Conservation (phyloP, 2,797 vertebrate genomes). For the Aldrovandia affinis region DNA sequence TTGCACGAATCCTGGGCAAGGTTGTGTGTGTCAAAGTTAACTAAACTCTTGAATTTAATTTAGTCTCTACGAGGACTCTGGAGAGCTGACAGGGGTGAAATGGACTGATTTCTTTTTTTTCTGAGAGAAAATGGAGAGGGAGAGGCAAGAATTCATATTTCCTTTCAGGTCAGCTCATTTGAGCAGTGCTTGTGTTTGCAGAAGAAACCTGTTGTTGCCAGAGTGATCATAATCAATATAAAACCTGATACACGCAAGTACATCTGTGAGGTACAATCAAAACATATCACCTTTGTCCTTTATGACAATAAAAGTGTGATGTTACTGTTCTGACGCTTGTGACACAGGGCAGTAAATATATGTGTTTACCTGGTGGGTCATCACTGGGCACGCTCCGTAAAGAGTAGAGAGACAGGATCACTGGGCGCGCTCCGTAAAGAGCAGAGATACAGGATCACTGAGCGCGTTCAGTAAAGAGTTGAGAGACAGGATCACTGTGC, state of each 20-base stretch:
- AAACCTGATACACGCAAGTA: not conserved
- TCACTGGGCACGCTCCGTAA: too few relatives aligned
- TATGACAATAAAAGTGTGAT: too few relatives aligned
- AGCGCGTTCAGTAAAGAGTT: too few relatives aligned
- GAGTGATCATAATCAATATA: not conserved
- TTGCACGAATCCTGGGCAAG: conserved; percentile 19
- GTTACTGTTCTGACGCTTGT: too few relatives aligned
- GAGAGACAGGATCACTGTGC: too few relatives aligned
- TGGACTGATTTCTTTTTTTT: too few relatives aligned
- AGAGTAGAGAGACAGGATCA: too few relatives aligned
- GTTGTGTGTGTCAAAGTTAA: conserved; percentile 42
- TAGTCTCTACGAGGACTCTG: not conserved
- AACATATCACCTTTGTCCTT: too few relatives aligned
- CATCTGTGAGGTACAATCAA: not conserved
- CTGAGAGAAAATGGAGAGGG: not conserved
- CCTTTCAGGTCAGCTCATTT: not conserved
- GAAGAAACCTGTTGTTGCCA: not conserved
- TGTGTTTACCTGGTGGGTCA: too few relatives aligned
- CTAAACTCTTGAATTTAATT: conserved; percentile 40
- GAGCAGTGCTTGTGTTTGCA: not conserved
- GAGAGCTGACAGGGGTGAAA: not conserved
- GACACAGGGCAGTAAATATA: too few relatives aligned
- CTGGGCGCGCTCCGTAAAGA: too few relatives aligned
- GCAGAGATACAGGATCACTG: too few relatives aligned
- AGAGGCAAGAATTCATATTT: not conserved